Percentiles rank a stretch among this genome's conserved stretches.
phyloP scores from a whole-genome alignment of 1,140 invertebrate genomes.

The Galendromus occidentalis region DNA sequence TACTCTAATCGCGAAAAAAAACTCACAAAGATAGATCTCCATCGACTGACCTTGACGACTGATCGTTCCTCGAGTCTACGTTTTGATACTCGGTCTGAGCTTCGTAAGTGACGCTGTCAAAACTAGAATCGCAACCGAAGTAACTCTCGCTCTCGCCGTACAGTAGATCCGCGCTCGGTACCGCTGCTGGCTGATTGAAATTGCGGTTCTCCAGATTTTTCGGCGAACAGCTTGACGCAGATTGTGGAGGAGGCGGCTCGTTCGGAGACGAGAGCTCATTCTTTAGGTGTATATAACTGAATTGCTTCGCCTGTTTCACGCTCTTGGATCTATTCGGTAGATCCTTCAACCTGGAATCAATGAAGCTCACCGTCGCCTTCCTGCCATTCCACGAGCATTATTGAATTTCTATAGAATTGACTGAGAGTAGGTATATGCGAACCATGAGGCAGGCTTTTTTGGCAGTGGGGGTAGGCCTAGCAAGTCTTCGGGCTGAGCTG shows the following conservation, averaged over 20 bases:
- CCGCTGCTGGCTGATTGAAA: neutral
- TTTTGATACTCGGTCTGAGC: too few species aligned
- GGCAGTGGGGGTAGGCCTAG: constrained; percentile 30
- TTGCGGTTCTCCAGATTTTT: neutral
- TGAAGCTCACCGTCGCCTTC: neutral
- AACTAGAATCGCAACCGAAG: neutral
- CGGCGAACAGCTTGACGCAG: neutral
- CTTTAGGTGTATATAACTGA: constrained; percentile 30
- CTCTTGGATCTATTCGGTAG: constrained; percentile 17
- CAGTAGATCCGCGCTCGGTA: neutral
- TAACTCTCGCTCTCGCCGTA: neutral
- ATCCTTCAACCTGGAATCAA: constrained; percentile 4
- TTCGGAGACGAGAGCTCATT: constrained; percentile 22
- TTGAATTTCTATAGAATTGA: neutral
- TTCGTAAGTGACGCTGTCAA: constrained; percentile 3
- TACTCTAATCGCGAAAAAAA: too few species aligned
- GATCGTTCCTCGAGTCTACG: too few species aligned
- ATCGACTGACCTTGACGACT: too few species aligned
- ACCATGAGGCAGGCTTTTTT: constrained; percentile 24
- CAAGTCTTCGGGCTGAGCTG: constrained; percentile 58
- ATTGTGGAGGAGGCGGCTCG: neutral
- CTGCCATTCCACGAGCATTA: neutral
- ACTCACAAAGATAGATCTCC: too few species aligned
- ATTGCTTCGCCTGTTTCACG: constrained; percentile 24
- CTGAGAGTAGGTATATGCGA: constrained; percentile 18